Percentiles rank a stretch among this genome's conserved stretches.
Conservation (phyloP, 2,888 invertebrate genomes). For the Drosophila pullipes region DNA sequence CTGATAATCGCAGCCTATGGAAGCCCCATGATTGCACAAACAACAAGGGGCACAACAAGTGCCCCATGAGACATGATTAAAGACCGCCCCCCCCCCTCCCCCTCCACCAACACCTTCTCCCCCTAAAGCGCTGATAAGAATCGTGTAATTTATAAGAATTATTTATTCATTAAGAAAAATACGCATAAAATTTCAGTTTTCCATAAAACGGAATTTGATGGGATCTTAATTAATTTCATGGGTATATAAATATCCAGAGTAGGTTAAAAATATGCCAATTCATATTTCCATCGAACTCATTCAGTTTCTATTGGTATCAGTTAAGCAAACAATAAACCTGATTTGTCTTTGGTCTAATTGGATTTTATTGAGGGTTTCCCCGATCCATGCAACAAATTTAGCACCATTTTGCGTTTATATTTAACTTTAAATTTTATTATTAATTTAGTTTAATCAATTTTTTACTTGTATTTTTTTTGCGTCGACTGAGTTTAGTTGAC, state of each 20-base stretch:
- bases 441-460: not conserved
- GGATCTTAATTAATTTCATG: not conserved
- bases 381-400: not conserved
- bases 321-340: too few species aligned
- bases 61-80: conserved; percentile 22
- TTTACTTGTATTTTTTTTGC: not conserved
- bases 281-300: not conserved
- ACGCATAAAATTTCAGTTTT: not conserved
- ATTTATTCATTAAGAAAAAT: not conserved
- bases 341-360: not conserved
- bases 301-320: not conserved
- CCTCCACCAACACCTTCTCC: not conserved
- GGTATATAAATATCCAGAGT: not conserved
- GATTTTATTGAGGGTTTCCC: not conserved
- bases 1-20: conserved; percentile 40
- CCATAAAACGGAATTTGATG: too few species aligned
- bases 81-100: not conserved
- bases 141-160: not conserved
- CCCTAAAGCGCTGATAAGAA: conserved; percentile 21
- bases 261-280: not conserved
- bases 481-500: not conserved
- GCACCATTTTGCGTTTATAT: not conserved
- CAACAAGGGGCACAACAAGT: conserved; percentile 25
- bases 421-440: too few species aligned
- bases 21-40: conserved; percentile 16